Evolutionary conservation across 2,888 invertebrate genomes (phyloP).

Genomic region (Chaetogeoica ovagalla): DNA sequence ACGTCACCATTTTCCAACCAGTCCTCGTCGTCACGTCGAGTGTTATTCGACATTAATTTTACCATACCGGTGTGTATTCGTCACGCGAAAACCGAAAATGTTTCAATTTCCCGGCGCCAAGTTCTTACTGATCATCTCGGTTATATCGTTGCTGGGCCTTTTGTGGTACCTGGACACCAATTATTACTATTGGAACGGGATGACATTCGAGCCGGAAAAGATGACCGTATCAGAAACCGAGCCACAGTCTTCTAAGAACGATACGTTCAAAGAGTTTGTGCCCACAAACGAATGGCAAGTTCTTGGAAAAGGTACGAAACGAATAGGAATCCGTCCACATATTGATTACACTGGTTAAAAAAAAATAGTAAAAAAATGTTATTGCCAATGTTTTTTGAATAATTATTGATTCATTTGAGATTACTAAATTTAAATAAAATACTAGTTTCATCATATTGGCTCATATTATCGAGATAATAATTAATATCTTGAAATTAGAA

Average conservation of each 20-base stretch:
- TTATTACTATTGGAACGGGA: background rate
- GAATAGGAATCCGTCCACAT: background rate
- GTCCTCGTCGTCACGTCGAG: too few relatives aligned
- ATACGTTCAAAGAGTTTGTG: slow-evolving; percentile 34
- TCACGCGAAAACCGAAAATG: background rate
- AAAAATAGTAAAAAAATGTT: too few relatives aligned
- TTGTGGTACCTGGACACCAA: slow-evolving; percentile 35
- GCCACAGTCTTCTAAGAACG: background rate
- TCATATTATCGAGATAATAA: too few relatives aligned
- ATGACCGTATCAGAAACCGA: background rate
- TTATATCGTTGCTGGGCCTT: background rate
- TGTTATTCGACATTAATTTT: too few relatives aligned
- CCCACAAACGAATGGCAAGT: slow-evolving; percentile 68
- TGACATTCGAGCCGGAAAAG: background rate
- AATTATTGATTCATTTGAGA: too few relatives aligned
- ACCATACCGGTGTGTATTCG: background rate
- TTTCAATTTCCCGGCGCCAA: background rate
- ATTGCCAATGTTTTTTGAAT: too few relatives aligned
- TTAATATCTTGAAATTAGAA: too few relatives aligned
- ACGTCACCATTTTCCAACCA: too few relatives aligned
- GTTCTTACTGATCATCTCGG: background rate
- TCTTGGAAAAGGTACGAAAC: slow-evolving; percentile 65
- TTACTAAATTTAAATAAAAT: too few relatives aligned
- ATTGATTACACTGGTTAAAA: too few relatives aligned
- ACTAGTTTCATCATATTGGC: too few relatives aligned